Base-by-base conservation (phyloP, 2,797 vertebrate species). In the Rhinatrema bivittatum region DNA sequence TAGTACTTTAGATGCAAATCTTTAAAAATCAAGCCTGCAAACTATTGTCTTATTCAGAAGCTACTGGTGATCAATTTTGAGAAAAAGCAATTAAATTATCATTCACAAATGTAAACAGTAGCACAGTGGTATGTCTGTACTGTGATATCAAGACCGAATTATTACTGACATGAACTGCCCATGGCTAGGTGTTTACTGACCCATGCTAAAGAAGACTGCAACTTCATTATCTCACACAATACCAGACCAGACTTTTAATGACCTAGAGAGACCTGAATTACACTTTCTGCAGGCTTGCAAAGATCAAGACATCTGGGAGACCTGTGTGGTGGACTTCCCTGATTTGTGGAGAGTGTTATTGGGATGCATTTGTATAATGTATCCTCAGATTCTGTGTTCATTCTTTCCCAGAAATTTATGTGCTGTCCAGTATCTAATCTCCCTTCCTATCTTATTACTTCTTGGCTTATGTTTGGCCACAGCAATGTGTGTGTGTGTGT, bases 21-120 rank as follows among this genome's bases (percentile, higher is more conserved):
- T n/a, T n/a, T n/a, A n/a, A n/a, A 28, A 28, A 32, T 32, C 26
- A 9, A 52, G 2, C 0, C 51, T 50, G 27, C 2, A 42, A 29
- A 48, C 44, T 53, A 16, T 50, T 55, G 33, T 24, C 20, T n/a
- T n/a, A n/a, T n/a, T n/a, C n/a, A 24, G 45, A 14, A 4, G 7
- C 25, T 50, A 32, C 7, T 32, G 46, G 35, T 16, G 31, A 24
- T 62, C 25, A 6, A 43, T 5, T 46, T 19, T 56, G 29, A 60
- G 23, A 33, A 37, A 58, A 52, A 53, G n/a, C 7, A 61, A 48
- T 60, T 64, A 57, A 68, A 64, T 43, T 50, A 50, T 9, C 11
- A 30, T 25, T 64, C 9, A 30, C 36, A 50, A 56, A 30, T 49
- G 10, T 46, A 55, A 70, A 56, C 5, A 60, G 6, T 20, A 44